These are phyloP conservation scores for Limonius californicus DNA, from an alignment of 1,140 invertebrate species.

Conservation along the genomic window DNA sequence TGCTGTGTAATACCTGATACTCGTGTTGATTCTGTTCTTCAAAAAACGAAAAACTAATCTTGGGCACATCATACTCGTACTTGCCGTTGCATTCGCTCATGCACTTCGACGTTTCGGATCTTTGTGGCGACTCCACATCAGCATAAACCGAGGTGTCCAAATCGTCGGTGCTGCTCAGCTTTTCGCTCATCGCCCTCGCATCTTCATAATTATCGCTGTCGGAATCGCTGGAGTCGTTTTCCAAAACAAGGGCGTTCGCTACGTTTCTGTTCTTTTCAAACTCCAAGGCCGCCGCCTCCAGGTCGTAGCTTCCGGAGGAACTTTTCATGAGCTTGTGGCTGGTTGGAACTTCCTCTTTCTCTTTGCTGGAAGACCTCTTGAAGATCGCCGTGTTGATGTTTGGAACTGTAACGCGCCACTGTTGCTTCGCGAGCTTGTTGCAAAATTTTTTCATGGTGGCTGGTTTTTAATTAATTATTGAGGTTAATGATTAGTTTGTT, in stretches of 20 bases:
- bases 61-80: slow-evolving; percentile 43
- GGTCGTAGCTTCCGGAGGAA: slow-evolving; percentile 41
- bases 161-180: slow-evolving; percentile 22
- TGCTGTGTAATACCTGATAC: neutral
- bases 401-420: slow-evolving; percentile 43
- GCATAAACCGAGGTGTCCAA: slow-evolving; percentile 16
- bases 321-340: slow-evolving; percentile 25
- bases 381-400: slow-evolving; percentile 38
- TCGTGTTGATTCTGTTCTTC: slow-evolving; percentile 25
- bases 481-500: neutral
- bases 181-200: slow-evolving; percentile 27
- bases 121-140: neutral
- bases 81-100: slow-evolving; percentile 19
- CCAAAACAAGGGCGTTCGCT: slow-evolving; percentile 33
- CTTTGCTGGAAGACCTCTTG: slow-evolving; percentile 27
- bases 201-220: slow-evolving; percentile 31
- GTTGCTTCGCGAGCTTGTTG: slow-evolving; percentile 41
- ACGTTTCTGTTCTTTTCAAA: slow-evolving; percentile 34
- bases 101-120: neutral
- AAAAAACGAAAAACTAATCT: slow-evolving; percentile 44
- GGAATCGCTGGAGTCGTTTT: slow-evolving; percentile 24
- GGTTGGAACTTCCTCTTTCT: slow-evolving; percentile 21
- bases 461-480: slow-evolving; percentile 1
- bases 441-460: slow-evolving; percentile 42
- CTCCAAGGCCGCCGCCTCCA: slow-evolving; percentile 39